Base-by-base conservation (phyloP, 2,888 invertebrate species). In the Euproctis similis region DNA sequence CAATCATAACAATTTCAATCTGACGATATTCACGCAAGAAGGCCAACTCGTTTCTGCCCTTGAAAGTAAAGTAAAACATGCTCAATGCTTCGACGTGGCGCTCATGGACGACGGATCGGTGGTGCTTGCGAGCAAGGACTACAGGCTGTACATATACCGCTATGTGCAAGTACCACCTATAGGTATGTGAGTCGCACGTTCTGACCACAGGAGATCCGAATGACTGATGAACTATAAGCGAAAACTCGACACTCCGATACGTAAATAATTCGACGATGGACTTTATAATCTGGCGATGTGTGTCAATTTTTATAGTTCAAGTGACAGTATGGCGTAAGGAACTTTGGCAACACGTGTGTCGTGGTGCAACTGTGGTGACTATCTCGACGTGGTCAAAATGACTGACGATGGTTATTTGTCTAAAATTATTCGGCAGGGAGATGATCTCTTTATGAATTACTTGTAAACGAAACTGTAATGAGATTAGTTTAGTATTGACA, bases 1-100 rank as follows among this genome's bases (percentile, higher is more conserved):
- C 87, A 99, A 99, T 87, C 99, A 99, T 85, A 99, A 99, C 87
- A 99, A 99, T 84, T 99, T 99, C 87, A 99, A 99, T 77, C 86
- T 99, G 78, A 98, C 98, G 59, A 97, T 98, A 77, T 99, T 99
- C 87, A 96, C 95, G 22, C 94, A 98, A 85, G 98, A 98, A 65
- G 98, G 98, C 8, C 95, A 95, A 67, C 86, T 99, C 65, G 95
- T 99, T 30, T 97, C 96, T 18, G 98, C 98, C n/a, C 86, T 98
- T 39, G 99, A 99, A 82, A 97, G 96, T 64, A 98, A 98, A 84
- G 98, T 99, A 43, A 99, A 99, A 85, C 99, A 99, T 75, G 98
- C 99, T 30, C 99, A 99, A 80, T 99, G 99, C 86, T 99, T 98
- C 81, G 99, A 99, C 72, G 98, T 99, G 34, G 97, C 98, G 24